Evolutionary conservation across 2,113 vertebrate species (phyloP), one percentile per base, ranked within the genome.

Genomic region (Dolichotis patagonum): DNA sequence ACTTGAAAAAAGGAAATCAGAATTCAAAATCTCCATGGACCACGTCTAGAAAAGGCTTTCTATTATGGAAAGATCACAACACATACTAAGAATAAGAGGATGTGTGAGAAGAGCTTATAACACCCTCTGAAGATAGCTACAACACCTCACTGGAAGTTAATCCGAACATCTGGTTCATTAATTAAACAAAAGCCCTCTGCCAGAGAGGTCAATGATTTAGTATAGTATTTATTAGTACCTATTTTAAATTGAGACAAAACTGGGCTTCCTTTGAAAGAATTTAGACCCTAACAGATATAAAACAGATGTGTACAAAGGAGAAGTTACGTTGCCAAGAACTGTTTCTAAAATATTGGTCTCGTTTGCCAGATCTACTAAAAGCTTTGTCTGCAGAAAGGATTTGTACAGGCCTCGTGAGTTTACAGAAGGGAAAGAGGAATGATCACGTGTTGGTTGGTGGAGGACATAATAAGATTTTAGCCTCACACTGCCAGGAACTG

Each of bases 291-390:
- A 32, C 81, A 94, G 85, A 97, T 96, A 88, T 85, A 41, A 94
- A 84, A 94, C 97, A 98, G 96, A 93, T 97, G 95, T 96, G 67
- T 63, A 30, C 67, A 69, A 85, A 93, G 60, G 69, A 88, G 78
- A 85, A 69, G 28, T 88, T 62, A 67, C n/a, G 80, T 75, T 63
- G 62, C 95, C 96, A 90, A 96, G 69, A 73, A 43, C 82, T 91
- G 1, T 38, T 84, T 91, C 69, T 91, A 80, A 63, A 97, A 88
- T 75, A 41, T 63, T 41, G 49, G 38, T 89, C 56, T 96, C 62
- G 22, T 93, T 94, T 86, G 69, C 95, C 43, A 85, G 65, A 62
- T 91, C 82, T 93, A 11, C 78, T 73, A 12, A 88, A 86, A 62
- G n/a, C n/a, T 94, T 38, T 69, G 54, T 80, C 83, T 71, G 0